Conservation (phyloP, 2,888 invertebrate species). For the Aphrophora alni region DNA sequence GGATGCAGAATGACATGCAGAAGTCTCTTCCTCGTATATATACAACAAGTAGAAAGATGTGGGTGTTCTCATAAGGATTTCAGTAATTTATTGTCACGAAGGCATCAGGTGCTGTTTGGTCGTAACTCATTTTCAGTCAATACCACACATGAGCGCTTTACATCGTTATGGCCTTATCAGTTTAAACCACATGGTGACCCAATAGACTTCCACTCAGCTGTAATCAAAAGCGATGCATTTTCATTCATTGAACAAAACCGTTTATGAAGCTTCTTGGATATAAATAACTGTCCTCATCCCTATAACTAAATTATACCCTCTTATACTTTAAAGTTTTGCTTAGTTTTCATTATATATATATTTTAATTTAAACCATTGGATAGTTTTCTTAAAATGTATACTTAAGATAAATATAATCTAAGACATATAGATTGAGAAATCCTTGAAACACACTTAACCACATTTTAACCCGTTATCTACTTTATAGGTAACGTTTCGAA, state of each 20-base stretch:
- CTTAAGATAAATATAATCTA: too few relatives aligned
- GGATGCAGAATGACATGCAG: background rate
- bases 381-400: too few relatives aligned
- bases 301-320: too few relatives aligned
- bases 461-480: too few relatives aligned
- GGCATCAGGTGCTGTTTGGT: background rate
- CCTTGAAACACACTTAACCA: too few relatives aligned
- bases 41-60: background rate
- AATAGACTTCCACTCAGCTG: background rate
- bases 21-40: background rate
- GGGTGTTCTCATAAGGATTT: background rate
- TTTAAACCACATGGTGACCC: constrained; percentile 9
- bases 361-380: too few relatives aligned
- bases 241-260: background rate
- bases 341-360: too few relatives aligned
- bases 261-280: background rate
- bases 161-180: constrained; percentile 18
- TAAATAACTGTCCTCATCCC: too few relatives aligned
- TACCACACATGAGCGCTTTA: constrained; percentile 14
- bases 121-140: constrained; percentile 16
- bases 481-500: too few relatives aligned
- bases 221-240: background rate
- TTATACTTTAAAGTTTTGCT: too few relatives aligned
- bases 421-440: too few relatives aligned
- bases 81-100: background rate